Base-by-base conservation (phyloP, 2,113 vertebrate species). In the Catharus minimus region DNA sequence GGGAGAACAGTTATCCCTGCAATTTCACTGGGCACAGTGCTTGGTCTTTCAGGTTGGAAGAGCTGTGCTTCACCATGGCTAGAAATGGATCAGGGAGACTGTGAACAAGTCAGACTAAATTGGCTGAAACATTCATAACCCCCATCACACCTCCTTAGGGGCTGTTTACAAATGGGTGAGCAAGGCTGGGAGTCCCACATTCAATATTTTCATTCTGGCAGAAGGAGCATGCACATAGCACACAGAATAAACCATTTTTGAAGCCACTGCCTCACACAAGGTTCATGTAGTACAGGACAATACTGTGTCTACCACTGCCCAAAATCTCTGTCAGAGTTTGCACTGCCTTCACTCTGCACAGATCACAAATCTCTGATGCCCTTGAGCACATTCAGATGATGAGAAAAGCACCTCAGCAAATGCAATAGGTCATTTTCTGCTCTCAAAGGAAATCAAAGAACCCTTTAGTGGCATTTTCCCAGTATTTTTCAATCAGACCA, bases 211-310 rank as follows among this genome's bases (percentile, higher is more conserved):
- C 12, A 47, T 43, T 38, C 43, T 71, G 67, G 21, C 33, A 90
- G 76, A 50, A 77, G 46, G 4, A 57, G 4, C 0, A 1, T 1
- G 5, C 0, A 0, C 33, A 26, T 0, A 49, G 36, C 27, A 41
- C 7, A 66, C 17, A 33, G 33, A 33, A 33, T 33, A 33, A 33
- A 33, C 33, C 33, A 33, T 33, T 0, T 4, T 24, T 69, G 61
- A 43, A 87, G 12, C 36, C 33, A 50, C 0, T 50, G 57, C 67
- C 52, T 39, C 56, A 36, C 30, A 21, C 20, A 8, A 82, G 66
- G 26, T 4, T 22, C 7, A 39, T 62, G n/a, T 43, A 83, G n/a
- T 3, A 46, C 11, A 50, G 28, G 56, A 80, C 28, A 73, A 36
- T 7, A 4, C 16, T 11, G n/a, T 15, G 32, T 23, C 65, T 23